Conservation (phyloP, 2,797 vertebrate genomes). For the Myoxocephalus aenaeus region DNA sequence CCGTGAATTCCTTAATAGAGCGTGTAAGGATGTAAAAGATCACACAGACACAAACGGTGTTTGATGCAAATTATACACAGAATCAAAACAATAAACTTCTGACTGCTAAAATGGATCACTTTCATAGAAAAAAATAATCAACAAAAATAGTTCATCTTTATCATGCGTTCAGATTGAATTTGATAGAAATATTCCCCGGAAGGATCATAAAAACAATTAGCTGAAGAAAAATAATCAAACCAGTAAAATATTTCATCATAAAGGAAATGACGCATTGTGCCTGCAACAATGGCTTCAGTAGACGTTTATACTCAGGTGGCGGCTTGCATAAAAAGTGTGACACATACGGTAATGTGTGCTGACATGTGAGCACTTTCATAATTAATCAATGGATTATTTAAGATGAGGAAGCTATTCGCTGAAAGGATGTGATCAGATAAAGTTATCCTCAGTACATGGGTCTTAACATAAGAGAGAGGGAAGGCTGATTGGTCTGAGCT, state of each 20-base stretch:
- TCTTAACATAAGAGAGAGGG: slow-evolving; percentile 25
- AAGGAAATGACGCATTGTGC: slow-evolving; percentile 5
- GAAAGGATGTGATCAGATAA: slow-evolving; percentile 38
- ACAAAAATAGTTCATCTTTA: slow-evolving; percentile 9
- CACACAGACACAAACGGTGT: slow-evolving; percentile 31
- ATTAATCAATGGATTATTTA: slow-evolving; percentile 61
- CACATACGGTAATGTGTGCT: slow-evolving; percentile 33
- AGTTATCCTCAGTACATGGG: slow-evolving; percentile 14
- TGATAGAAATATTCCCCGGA: slow-evolving; percentile 1
- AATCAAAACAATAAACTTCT: slow-evolving; percentile 42
- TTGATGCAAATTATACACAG: slow-evolving; percentile 42
- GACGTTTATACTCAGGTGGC: slow-evolving; percentile 28
- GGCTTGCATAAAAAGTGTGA: neutral
- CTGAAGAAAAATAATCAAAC: slow-evolving; percentile 22
- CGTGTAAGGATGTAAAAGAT: slow-evolving; percentile 36
- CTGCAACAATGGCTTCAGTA: slow-evolving; percentile 7
- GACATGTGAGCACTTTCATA: slow-evolving; percentile 46
- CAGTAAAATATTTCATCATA: slow-evolving; percentile 13
- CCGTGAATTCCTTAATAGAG: slow-evolving; percentile 43
- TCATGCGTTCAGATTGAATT: slow-evolving; percentile 2
- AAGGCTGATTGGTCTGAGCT: slow-evolving; percentile 31
- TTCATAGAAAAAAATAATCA: slow-evolving; percentile 2
- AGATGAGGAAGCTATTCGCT: slow-evolving; percentile 31
- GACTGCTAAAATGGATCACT: slow-evolving; percentile 16
- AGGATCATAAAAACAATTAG: slow-evolving; percentile 9